A percentile compares a stretch with the other conserved stretches of the same genome.
Evolutionary conservation across 2,113 vertebrate species (phyloP).

Genomic region (Chelonoidis abingdonii): DNA sequence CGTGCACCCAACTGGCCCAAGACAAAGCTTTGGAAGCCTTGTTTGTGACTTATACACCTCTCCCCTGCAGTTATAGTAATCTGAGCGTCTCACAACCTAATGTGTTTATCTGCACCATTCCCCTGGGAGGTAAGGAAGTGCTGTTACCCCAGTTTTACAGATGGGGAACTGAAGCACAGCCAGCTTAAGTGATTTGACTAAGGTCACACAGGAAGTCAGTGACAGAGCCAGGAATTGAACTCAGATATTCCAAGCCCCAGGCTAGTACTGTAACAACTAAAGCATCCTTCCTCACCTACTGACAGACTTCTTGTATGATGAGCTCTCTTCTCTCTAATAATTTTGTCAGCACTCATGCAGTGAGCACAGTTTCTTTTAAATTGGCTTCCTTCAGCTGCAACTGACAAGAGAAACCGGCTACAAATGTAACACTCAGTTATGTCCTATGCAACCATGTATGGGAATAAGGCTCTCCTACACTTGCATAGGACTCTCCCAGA

Average conservation of each 20-base stretch:
- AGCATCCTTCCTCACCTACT: background rate
- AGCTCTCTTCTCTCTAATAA: background rate
- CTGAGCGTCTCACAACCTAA: background rate
- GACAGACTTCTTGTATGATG: background rate
- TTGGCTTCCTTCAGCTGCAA: background rate
- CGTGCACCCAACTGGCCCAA: background rate
- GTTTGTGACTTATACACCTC: background rate
- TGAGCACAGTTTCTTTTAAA: background rate
- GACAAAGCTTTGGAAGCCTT: background rate
- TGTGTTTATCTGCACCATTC: background rate
- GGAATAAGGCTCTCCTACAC: background rate
- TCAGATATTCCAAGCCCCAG: background rate
- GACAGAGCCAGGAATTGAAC: background rate
- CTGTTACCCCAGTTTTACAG: background rate
- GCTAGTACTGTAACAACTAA: background rate
- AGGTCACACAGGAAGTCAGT: background rate
- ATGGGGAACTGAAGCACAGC: background rate
- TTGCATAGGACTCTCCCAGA: background rate
- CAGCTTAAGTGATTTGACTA: background rate
- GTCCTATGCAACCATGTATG: background rate
- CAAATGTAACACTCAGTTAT: background rate
- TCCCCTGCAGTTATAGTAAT: background rate
- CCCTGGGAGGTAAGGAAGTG: background rate
- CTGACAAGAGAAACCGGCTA: background rate
- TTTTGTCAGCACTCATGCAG: background rate